Conservation (phyloP, 2,113 vertebrate species). For the Andinoacara biseriatus region DNA sequence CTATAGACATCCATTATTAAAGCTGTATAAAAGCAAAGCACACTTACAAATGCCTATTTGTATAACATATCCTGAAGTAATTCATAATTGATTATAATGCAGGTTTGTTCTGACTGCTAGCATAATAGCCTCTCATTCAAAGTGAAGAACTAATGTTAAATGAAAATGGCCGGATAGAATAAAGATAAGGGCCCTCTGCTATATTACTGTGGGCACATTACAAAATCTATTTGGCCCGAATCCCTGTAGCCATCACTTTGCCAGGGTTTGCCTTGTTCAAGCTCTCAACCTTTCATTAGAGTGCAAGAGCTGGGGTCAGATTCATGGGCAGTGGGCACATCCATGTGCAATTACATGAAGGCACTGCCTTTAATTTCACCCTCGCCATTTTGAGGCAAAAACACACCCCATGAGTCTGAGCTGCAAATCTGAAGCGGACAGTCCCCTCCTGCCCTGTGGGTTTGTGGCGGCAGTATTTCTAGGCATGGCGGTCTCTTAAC, state of each 20-base stretch:
- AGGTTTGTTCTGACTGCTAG: slow-evolving; percentile 33
- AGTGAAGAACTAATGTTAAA: slow-evolving; percentile 38
- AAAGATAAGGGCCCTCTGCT: slow-evolving; percentile 36
- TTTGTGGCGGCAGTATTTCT: slow-evolving; percentile 71
- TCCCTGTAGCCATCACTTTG: slow-evolving; percentile 38
- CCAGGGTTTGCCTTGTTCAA: slow-evolving; percentile 43
- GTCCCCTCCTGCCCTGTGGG: slow-evolving; percentile 69
- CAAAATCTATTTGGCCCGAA: slow-evolving; percentile 50
- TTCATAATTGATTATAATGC: slow-evolving; percentile 61
- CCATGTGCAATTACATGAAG: slow-evolving; percentile 72
- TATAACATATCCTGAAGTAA: slow-evolving; percentile 14
- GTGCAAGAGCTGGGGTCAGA: slow-evolving; percentile 61
- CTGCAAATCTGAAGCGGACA: slow-evolving; percentile 55
- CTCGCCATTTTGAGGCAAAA: slow-evolving; percentile 63
- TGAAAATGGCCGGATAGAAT: slow-evolving; percentile 33
- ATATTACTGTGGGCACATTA: slow-evolving; percentile 41
- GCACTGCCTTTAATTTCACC: slow-evolving; percentile 76
- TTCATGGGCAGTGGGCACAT: slow-evolving; percentile 66
- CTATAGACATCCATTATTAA: slow-evolving; percentile 63
- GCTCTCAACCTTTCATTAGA: slow-evolving; percentile 71
- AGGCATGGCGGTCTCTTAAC: slow-evolving; percentile 57
- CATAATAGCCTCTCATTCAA: slow-evolving; percentile 28
- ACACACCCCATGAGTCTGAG: slow-evolving; percentile 67
- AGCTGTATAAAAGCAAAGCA: slow-evolving; percentile 18
- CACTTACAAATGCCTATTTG: not conserved